Percentiles rank a stretch among this genome's conserved stretches.
These are phyloP conservation scores for Limnephilus rhombicus DNA, from an alignment of 2,888 invertebrate genomes.

Conservation along the genomic window DNA sequence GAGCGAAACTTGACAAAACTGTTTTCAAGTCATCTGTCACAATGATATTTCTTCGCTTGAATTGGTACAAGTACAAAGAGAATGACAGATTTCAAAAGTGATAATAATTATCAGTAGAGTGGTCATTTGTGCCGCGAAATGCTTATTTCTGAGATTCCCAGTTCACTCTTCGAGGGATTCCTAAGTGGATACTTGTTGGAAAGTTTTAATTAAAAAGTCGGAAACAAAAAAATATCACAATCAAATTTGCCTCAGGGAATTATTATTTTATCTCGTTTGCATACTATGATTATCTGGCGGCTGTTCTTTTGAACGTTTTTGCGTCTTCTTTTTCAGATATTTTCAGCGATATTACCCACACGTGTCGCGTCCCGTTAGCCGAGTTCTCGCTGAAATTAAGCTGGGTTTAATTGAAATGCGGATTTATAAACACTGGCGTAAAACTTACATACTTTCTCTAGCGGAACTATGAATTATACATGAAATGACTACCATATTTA, in stretches of 20 bases:
- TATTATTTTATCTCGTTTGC: slow-evolving; percentile 43
- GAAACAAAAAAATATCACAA: slow-evolving; percentile 39
- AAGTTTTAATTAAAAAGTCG: slow-evolving; percentile 44
- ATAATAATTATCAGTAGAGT: neutral
- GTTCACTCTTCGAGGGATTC: neutral
- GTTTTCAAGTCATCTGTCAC: neutral
- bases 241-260: slow-evolving; percentile 24
- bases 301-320: neutral
- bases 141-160: neutral
- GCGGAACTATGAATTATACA: slow-evolving; percentile 49
- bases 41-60: neutral
- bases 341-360: slow-evolving; percentile 34
- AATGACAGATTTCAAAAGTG: neutral
- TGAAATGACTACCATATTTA: slow-evolving; percentile 37
- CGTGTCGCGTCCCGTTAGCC: slow-evolving; percentile 7
- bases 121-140: neutral
- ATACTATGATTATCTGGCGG: slow-evolving; percentile 3
- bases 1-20: neutral
- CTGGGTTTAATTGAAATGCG: slow-evolving; percentile 43
- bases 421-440: slow-evolving; percentile 42
- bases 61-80: neutral
- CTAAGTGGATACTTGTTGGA: slow-evolving; percentile 1
- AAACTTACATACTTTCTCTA: slow-evolving; percentile 43
- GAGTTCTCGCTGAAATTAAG: slow-evolving; percentile 38
- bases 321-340: slow-evolving; percentile 20